phyloP scores from a whole-genome alignment of 2,797 vertebrate species.

The Xiphorhynchus erythropygius region DNA sequence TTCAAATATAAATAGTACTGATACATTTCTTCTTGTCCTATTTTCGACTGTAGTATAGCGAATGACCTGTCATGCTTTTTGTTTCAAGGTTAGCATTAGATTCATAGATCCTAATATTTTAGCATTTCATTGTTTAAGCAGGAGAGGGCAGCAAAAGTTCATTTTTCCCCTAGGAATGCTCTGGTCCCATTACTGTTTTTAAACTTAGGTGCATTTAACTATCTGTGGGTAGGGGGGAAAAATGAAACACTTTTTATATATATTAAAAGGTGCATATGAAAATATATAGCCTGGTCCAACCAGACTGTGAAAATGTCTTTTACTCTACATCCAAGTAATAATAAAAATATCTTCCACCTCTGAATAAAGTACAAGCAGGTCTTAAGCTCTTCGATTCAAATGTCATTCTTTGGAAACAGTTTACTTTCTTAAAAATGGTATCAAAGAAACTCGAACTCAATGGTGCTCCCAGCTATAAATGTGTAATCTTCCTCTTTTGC shows the following conservation, averaged over 20 bases:
- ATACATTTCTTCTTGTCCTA: slow-evolving; percentile 75
- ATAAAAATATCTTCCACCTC: slow-evolving; percentile 46
- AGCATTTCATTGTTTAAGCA: slow-evolving; percentile 78
- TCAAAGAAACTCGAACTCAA: slow-evolving; percentile 57
- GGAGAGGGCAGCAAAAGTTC: slow-evolving; percentile 81
- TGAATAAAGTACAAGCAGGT: slow-evolving; percentile 60
- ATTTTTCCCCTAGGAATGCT: slow-evolving; percentile 71
- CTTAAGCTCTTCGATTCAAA: slow-evolving; percentile 67
- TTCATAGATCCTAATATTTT: slow-evolving; percentile 66
- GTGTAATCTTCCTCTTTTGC: slow-evolving; percentile 71
- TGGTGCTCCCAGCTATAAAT: slow-evolving; percentile 74
- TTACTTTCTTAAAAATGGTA: slow-evolving; percentile 70
- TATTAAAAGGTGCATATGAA: slow-evolving; percentile 72
- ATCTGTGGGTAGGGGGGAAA: slow-evolving; percentile 47
- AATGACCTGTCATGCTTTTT: slow-evolving; percentile 70
- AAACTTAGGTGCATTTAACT: slow-evolving; percentile 54
- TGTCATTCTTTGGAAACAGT: slow-evolving; percentile 69
- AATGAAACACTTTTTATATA: slow-evolving; percentile 69
- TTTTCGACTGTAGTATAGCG: slow-evolving; percentile 71
- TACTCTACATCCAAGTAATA: slow-evolving; percentile 61
- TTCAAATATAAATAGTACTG: slow-evolving; percentile 79
- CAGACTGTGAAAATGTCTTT: slow-evolving; percentile 69
- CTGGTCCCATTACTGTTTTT: slow-evolving; percentile 63
- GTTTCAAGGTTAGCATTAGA: slow-evolving; percentile 66
- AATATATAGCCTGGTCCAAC: slow-evolving; percentile 64